Evolutionary conservation across 1,140 invertebrate species (phyloP).

Genomic region (Whitmania pigra): DNA sequence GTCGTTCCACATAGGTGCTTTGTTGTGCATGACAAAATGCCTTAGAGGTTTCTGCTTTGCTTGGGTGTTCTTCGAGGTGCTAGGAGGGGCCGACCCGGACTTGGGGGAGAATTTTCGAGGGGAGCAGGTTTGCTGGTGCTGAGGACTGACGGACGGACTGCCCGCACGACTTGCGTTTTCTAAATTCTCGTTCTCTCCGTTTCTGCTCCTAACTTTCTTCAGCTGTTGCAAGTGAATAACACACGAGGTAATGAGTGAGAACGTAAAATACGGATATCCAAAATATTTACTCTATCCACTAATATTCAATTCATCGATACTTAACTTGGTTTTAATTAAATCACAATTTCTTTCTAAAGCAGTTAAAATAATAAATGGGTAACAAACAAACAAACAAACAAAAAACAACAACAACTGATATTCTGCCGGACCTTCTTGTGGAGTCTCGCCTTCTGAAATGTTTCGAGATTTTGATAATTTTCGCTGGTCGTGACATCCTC

Average conservation of each 20-base stretch:
- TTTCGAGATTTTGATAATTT: conserved; percentile 76
- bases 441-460: conserved; percentile 83
- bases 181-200: neutral
- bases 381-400: no score
- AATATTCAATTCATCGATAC: no score
- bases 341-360: no score
- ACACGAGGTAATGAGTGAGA: neutral
- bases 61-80: neutral
- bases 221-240: neutral
- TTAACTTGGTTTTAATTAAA: no score
- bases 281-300: no score
- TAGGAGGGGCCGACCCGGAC: neutral
- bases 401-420: no score
- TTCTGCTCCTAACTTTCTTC: neutral
- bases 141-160: neutral
- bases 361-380: no score
- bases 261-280: neutral
- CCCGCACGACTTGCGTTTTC: neutral
- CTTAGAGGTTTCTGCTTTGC: neutral
- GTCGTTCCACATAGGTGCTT: conserved; percentile 99
- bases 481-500: conserved; percentile 48
- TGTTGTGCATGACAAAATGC: conserved; percentile 87
- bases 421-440: conserved; percentile 63
- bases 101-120: neutral
- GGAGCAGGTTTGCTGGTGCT: neutral